Evolutionary conservation across 1,140 invertebrate species (phyloP), one percentile per base, ranked within the genome.

Genomic region (Vollenhovia emeryi): DNA sequence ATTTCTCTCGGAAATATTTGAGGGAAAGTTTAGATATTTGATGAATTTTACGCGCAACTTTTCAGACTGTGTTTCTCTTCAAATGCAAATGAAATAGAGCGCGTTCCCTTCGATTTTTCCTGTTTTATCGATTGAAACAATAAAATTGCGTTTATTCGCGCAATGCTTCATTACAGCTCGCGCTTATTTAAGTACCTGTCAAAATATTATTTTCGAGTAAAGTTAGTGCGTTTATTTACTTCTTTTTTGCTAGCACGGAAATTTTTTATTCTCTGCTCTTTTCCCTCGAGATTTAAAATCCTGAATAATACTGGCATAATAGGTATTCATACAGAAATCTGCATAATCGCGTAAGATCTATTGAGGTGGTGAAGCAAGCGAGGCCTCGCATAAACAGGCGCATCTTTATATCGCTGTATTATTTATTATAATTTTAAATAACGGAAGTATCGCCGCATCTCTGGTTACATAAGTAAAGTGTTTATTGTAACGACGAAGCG

Each of bases 381-480:
- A 27, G 13, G 62, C 27, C 11, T 60, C 36, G 24, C 15, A 40
- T 60, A 75, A 60, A 40, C 21, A 27, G n/a, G 13, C n/a, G 50
- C n/a, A 36, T 73, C 50, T 66, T 55, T 66, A 30, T 64, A 3
- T n/a, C 36, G 11, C 24, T n/a, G 30, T 27, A 40, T 8, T 60
- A 15, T 45, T 66, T 43, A 50, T 66, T 43, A 50, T 66, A 52
- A 79, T 36, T 79, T 79, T 79, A 66, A 11, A 62, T 66, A 78
- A 15, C 13, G 75, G 18, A 79, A 36, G 30, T 36, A 21, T 18
- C 15, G 11, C 24, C 13, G 30, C 13, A 8, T 9, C 43, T 40
- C 7, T 33, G n/a, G 5, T 79, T 79, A 66, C 8, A 33, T 52
- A 66, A 78, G 59, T 21, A 43, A 78, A 36, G 3, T 43, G 36